Evolutionary conservation across 2,888 invertebrate genomes (phyloP), one percentile per base, ranked within the genome.

Genomic region (Lasius platythorax): DNA sequence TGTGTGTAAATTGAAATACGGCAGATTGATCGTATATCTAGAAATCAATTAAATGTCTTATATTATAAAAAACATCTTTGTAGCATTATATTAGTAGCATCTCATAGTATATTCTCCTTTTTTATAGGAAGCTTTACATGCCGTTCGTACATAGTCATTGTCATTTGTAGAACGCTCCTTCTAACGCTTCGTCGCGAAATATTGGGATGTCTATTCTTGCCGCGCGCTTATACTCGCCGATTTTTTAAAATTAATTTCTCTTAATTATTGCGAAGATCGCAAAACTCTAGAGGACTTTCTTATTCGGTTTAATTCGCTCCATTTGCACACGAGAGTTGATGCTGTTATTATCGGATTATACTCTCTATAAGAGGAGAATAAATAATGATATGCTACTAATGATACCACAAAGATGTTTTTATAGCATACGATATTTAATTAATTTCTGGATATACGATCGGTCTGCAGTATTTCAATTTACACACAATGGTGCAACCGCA

Each of bases 401-500:
- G 28, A 15, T 74, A 30, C 11, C 50, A 37, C 40, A 15, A 56
- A 15, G 2, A 43, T 40, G 4, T 68, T 68, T 43, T 40, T 56
- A 68, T 43, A 33, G 23, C 30, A 6, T 58, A 68, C 68, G 43
- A 68, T n/a, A 56, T 40, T 58, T 33, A 78, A 78, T 78, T 37
- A 68, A 78, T 78, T 58, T 68, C 30, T 68, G 23, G 56, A 58
- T 78, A 58, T 58, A 67, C 40, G 11, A 78, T 78, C 56, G 15
- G 56, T 68, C 30, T 58, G 56, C 56, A 23, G 68, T 78, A 78
- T 78, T 78, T 78, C 78, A 78, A 78, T 78, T 78, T 78, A 78
- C 78, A 83, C 75, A 88, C 87, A 88, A 88, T 87, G 50, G 76
- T 72, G 84, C 56, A 61, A 50, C 70, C 68, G 75, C 73, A 82